Base-by-base conservation (phyloP, 2,888 invertebrate genomes). In the Cataglyphis cursor region DNA sequence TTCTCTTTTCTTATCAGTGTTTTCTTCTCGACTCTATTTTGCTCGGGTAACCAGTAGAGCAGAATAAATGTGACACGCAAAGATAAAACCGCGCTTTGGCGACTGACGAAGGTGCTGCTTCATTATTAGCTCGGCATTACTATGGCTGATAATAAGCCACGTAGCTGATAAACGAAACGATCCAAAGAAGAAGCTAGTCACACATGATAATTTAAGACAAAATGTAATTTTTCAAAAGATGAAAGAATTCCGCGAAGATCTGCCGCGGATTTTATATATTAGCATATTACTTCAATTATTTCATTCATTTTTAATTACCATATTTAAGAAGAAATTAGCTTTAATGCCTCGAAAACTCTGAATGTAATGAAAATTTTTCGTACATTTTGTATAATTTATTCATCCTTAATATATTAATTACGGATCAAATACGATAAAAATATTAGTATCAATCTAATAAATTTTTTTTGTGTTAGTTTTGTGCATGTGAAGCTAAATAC, bases 91-190 rank as follows among this genome's bases (percentile, higher is more conserved):
- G 44, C 78, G 28, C 54, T 62, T 64, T 21, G 57, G 10, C 51
- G 57, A 75, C 57, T 51, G 65, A 65, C 75, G 75, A 66, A 76
- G 48, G 82, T 76, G 75, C 57, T 28, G 28, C 18, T 83, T 83
- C 57, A 62, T 83, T 83, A 83, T 78, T 83, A 70, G 38, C 28
- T 54, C 70, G 31, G 38, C 61, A 74, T 61, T 74, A 74, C 15
- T 74, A 21, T 61, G n/a, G 21, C 38, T 57, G 82, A 78, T 83
- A 83, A 83, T 70, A 28, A 62, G 51, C 62, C 68, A 51, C 78
- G 78, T 78, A 65, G 21, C 41, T 48, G 65, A 75, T 65, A 75
- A 70, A 72, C 31, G 24, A 61, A 31, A 41, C 28, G 41, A n/a
- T n/a, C 15, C 21, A 10, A 78, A 73, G 35, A 28, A 18, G 12